Percentiles rank a stretch among this genome's conserved stretches.
Evolutionary conservation across 1,140 invertebrate species (phyloP).

Genomic region (Dryas iulia): DNA sequence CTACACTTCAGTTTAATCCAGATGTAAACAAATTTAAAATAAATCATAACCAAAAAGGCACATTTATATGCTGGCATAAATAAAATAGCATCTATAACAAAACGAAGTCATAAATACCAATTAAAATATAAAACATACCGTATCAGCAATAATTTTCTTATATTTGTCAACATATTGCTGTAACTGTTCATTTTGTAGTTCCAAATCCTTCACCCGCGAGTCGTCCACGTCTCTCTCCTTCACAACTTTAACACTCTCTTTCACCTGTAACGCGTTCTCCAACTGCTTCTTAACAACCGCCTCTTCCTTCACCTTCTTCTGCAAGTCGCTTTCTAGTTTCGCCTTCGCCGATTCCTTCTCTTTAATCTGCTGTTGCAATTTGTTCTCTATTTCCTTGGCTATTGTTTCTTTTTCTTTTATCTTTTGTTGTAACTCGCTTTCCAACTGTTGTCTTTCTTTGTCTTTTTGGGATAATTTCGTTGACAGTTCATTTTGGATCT

Average conservation of each 20-base stretch:
- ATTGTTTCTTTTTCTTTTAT: constrained; percentile 35
- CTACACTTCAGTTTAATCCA: no score
- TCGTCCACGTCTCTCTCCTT: constrained; percentile 18
- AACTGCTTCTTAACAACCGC: constrained; percentile 23
- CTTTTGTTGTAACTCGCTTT: constrained; percentile 33
- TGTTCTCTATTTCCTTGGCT: constrained; percentile 26
- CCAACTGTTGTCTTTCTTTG: constrained; percentile 36
- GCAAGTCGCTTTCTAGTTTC: constrained; percentile 27
- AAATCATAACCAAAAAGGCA: no score
- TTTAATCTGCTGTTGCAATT: constrained; percentile 34
- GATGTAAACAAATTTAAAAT: no score
- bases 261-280: constrained; percentile 14
- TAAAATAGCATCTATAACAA: no score
- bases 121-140: constrained; percentile 77
- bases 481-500: constrained; percentile 48
- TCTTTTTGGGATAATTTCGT: constrained; percentile 41
- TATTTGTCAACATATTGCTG: constrained; percentile 86
- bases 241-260: background rate
- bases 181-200: constrained; percentile 82
- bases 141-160: constrained; percentile 87
- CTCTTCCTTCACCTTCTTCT: constrained; percentile 24
- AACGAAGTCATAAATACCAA: no score
- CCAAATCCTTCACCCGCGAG: constrained; percentile 55
- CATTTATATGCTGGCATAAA: no score
- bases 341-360: constrained; percentile 31